phyloP scores from a whole-genome alignment of 2,888 invertebrate species.

The Latrodectus hesperus region DNA sequence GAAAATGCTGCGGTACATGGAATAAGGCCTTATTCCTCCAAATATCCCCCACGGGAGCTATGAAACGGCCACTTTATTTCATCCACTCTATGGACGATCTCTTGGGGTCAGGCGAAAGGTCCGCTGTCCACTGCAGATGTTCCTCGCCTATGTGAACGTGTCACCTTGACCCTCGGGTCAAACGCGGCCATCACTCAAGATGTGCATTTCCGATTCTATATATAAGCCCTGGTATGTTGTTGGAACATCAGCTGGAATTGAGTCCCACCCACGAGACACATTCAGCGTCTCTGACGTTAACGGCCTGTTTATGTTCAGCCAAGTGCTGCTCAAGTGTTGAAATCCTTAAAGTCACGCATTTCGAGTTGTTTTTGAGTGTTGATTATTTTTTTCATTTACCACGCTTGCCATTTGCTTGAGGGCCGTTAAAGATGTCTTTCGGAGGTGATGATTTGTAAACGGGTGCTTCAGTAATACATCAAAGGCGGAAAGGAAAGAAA shows the following conservation, averaged over 20 bases:
- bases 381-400: neutral
- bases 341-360: constrained; percentile 1
- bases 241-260: neutral
- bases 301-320: constrained; percentile 18
- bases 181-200: constrained; percentile 49
- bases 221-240: neutral
- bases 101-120: constrained; percentile 25
- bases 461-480: neutral
- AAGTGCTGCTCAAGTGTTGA: constrained; percentile 14
- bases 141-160: constrained; percentile 24
- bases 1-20: constrained; percentile 12
- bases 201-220: constrained; percentile 24
- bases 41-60: constrained; percentile 56
- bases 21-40: constrained; percentile 37
- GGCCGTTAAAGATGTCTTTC: neutral
- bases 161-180: constrained; percentile 51
- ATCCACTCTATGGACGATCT: constrained; percentile 45
- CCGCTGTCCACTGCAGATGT: constrained; percentile 58
- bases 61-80: constrained; percentile 61
- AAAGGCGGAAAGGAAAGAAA: neutral
- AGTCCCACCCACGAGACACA: constrained; percentile 33
- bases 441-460: neutral
- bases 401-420: neutral
- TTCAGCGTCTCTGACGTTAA: constrained; percentile 35
- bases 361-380: neutral